These are phyloP conservation scores for Porphyrio hochstetteri DNA, from an alignment of 2,113 vertebrate genomes.

Conservation along the genomic window DNA sequence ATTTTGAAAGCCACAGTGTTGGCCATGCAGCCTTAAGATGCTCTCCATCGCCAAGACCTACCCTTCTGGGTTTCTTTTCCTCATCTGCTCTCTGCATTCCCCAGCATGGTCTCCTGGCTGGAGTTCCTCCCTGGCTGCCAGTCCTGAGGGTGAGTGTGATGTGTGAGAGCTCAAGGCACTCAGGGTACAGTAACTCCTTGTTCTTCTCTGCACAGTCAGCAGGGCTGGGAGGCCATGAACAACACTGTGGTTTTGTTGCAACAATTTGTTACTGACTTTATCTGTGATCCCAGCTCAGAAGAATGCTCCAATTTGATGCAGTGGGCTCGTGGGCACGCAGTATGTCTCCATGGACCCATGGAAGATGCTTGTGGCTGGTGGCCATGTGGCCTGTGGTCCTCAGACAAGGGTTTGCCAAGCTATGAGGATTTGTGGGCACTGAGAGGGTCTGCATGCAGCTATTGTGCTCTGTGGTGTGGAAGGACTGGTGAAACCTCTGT, in stretches of 20 bases:
- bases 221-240: not conserved
- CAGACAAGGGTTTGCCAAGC: not conserved
- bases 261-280: not conserved
- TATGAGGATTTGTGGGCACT: not conserved
- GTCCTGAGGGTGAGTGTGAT: not conserved
- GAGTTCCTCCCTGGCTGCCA: not conserved
- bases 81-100: not conserved
- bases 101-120: not conserved
- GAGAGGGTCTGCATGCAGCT: not conserved
- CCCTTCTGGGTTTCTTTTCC: not conserved
- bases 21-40: not conserved
- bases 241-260: not conserved
- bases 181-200: not conserved
- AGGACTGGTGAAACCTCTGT: not conserved
- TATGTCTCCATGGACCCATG: not conserved
- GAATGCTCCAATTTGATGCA: slow-evolving; percentile 8
- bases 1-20: not conserved
- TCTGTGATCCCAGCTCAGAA: slow-evolving; percentile 22
- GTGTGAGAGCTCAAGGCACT: not conserved
- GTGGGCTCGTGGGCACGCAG: not conserved
- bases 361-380: slow-evolving; percentile 33
- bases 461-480: not conserved
- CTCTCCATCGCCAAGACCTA: not conserved
- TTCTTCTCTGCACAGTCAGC: slow-evolving; percentile 33
- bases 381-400: not conserved